Percentiles rank a stretch among this genome's conserved stretches.
Conservation (phyloP, 2,888 invertebrate genomes). For the Theretra japonica region DNA sequence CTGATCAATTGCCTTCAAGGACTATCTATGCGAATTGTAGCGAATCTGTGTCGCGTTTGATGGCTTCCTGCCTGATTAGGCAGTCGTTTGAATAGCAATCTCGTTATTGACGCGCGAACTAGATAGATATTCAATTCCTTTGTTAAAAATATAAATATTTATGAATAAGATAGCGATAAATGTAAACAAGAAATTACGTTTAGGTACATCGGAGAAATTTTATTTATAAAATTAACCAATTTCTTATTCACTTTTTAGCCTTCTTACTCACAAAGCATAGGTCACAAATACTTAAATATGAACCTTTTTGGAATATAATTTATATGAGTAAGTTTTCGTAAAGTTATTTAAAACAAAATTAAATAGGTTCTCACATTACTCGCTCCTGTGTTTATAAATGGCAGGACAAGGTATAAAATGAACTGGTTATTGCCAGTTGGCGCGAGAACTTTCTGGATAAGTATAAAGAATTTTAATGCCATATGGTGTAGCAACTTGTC, state of each 20-base stretch:
- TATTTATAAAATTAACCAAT: too few species aligned
- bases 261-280: too few species aligned
- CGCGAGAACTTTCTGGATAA: constrained; percentile 9
- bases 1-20: constrained; percentile 65
- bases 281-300: too few species aligned
- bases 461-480: constrained; percentile 9
- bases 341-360: too few species aligned
- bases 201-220: too few species aligned
- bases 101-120: not conserved
- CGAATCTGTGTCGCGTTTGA: constrained; percentile 6
- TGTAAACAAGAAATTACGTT: too few species aligned
- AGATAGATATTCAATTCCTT: not conserved
- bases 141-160: not conserved
- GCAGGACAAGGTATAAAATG: not conserved
- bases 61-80: constrained; percentile 28
- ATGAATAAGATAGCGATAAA: not conserved
- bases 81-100: not conserved
- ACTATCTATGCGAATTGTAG: constrained; percentile 36
- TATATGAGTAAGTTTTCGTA: too few species aligned
- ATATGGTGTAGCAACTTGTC: not conserved
- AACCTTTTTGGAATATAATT: too few species aligned
- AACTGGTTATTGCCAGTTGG: not conserved
- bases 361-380: not conserved
- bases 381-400: not conserved
- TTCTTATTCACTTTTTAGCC: too few species aligned